A percentile compares a stretch with the other conserved stretches of the same genome.
Conservation (phyloP, 2,888 invertebrate species). For the Athrips mouffetella region DNA sequence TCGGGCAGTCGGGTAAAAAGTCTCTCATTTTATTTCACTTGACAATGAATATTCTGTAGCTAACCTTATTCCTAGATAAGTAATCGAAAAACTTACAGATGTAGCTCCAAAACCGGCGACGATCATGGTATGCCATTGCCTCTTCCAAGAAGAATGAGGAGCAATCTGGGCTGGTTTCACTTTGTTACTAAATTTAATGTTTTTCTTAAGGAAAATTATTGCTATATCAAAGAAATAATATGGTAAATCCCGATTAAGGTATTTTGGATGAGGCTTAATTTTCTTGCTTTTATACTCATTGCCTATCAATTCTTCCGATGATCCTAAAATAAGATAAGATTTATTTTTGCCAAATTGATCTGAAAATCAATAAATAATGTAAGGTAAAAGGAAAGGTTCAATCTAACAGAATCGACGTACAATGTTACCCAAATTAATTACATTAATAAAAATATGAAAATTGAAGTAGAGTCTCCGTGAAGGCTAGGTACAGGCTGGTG, state of each 20-base stretch:
- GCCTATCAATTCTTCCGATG: background rate
- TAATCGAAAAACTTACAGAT: background rate
- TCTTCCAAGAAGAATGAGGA: background rate
- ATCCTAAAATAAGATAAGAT: background rate
- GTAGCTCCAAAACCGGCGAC: background rate
- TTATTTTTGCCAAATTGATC: background rate
- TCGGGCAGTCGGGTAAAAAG: too few species aligned
- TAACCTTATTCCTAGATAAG: background rate
- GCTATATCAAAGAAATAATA: background rate
- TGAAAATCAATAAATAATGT: background rate
- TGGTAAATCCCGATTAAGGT: background rate
- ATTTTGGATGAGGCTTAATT: background rate
- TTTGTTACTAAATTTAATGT: background rate
- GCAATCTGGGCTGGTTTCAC: background rate
- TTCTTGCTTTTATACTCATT: background rate
- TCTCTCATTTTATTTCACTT: too few species aligned
- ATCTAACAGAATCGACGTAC: too few species aligned
- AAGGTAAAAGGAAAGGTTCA: background rate
- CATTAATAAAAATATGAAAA: too few species aligned
- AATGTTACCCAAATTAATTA: too few species aligned
- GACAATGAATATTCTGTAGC: background rate
- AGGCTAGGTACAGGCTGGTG: too few species aligned
- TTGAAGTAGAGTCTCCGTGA: too few species aligned
- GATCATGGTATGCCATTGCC: background rate
- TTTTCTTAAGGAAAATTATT: background rate